phyloP scores from a whole-genome alignment of 2,888 invertebrate species.

The Criorhina ranunculi region DNA sequence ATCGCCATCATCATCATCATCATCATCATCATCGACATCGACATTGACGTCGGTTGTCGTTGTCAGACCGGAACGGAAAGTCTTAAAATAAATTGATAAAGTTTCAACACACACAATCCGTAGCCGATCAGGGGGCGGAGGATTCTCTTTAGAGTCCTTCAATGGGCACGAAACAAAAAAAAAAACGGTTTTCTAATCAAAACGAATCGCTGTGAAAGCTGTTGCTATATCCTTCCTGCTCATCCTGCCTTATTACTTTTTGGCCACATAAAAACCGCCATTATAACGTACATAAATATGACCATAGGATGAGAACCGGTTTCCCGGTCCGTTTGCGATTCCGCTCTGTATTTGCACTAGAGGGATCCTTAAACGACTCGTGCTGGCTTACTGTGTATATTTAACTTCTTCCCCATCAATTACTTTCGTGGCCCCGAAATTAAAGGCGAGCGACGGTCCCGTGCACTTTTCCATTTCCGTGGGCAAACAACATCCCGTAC shows the following conservation, averaged over 20 bases:
- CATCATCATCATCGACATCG: constrained; percentile 2
- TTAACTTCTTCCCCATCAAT: constrained; percentile 69
- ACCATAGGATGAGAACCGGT: constrained; percentile 28
- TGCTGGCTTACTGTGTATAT: constrained; percentile 45
- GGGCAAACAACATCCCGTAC: constrained; percentile 35
- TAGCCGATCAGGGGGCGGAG: background rate
- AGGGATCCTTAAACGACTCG: constrained; percentile 53
- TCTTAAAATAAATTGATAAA: constrained; percentile 70
- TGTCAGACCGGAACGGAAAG: constrained; percentile 39
- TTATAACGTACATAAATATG: constrained; percentile 67
- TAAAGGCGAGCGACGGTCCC: constrained; percentile 46
- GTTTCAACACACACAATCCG: constrained; percentile 50
- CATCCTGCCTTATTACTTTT: constrained; percentile 55
- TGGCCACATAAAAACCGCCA: constrained; percentile 66
- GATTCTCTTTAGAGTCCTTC: constrained; percentile 11
- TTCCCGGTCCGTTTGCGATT: constrained; percentile 44
- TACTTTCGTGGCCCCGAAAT: constrained; percentile 57
- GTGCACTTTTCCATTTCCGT: constrained; percentile 21
- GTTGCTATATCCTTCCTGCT: constrained; percentile 48
- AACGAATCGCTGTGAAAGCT: constrained; percentile 60
- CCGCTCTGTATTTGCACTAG: constrained; percentile 44
- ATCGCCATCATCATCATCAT: constrained; percentile 17
- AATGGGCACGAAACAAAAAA: constrained; percentile 28
- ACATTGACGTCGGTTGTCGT: constrained; percentile 35
- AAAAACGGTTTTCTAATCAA: constrained; percentile 67